These are phyloP conservation scores for Belonocnema kinseyi DNA, from an alignment of 1,140 invertebrate species.

Conservation along the genomic window DNA sequence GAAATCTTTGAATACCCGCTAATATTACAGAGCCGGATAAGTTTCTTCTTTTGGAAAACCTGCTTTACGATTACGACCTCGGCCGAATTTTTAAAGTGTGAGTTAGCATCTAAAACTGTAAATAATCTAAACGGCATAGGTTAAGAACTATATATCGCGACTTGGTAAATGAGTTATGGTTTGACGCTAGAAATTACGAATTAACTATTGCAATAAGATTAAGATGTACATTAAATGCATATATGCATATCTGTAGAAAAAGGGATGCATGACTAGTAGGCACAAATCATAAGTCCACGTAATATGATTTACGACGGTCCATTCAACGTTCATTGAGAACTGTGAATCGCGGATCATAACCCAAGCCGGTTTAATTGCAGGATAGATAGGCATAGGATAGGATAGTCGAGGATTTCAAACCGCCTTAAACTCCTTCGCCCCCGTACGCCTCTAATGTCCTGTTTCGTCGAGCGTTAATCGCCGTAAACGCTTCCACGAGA, in stretches of 20 bases:
- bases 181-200: not conserved
- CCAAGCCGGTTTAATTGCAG: not conserved
- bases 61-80: slow-evolving; percentile 4
- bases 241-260: not conserved
- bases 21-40: not conserved
- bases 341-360: not conserved
- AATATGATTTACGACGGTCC: slow-evolving; percentile 8
- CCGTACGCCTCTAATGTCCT: slow-evolving; percentile 13
- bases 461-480: slow-evolving; percentile 22
- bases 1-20: no score
- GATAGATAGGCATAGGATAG: not conserved
- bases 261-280: no score
- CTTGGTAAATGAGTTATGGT: not conserved
- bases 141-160: not conserved
- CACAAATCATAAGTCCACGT: not conserved
- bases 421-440: slow-evolving; percentile 3
- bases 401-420: slow-evolving; percentile 1
- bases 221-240: not conserved
- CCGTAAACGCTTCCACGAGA: slow-evolving; percentile 21
- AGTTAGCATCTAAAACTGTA: not conserved
- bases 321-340: not conserved
- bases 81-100: not conserved
- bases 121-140: not conserved
- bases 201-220: slow-evolving; percentile 4
- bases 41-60: slow-evolving; percentile 12